phyloP scores from a whole-genome alignment of 2,797 vertebrate species.

The Hylomyscus alleni region DNA sequence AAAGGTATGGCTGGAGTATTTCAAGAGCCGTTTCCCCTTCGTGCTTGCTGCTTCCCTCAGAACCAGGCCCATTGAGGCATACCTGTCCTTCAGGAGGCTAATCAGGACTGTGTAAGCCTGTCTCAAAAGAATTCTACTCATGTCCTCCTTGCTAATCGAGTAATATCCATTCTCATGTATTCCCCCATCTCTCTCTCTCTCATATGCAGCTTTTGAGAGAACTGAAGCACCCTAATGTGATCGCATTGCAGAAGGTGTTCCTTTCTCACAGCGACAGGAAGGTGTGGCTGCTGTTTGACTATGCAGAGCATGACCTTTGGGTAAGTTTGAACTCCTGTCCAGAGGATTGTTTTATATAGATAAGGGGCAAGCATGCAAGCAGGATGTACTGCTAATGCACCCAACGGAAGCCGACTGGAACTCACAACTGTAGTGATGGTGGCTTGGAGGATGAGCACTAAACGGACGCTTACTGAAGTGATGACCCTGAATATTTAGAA shows the following conservation, averaged over 20 bases:
- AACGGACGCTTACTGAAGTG: constrained; percentile 14
- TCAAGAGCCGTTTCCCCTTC: background rate
- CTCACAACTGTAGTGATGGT: background rate
- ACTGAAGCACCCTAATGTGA: constrained; percentile 98
- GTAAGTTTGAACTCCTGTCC: constrained; percentile 90
- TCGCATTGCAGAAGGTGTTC: constrained; percentile 99
- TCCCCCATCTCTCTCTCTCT: constrained; percentile 80
- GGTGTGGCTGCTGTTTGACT: constrained; percentile 99
- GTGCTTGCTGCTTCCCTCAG: constrained; percentile 7
- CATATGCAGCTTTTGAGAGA: constrained; percentile 96
- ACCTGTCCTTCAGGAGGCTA: background rate
- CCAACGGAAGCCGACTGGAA: background rate
- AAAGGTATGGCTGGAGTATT: background rate
- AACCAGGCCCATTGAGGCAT: background rate
- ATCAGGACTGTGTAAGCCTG: background rate
- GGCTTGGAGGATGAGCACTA: constrained; percentile 25
- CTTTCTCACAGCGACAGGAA: constrained; percentile 99
- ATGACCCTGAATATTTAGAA: constrained; percentile 41
- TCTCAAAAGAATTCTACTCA: background rate
- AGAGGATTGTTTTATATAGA: constrained; percentile 23
- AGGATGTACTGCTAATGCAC: background rate
- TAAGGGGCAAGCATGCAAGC: background rate
- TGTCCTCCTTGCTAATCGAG: background rate
- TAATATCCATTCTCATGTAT: background rate
- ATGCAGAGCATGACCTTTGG: constrained; percentile 98